phyloP scores from a whole-genome alignment of 2,113 vertebrate genomes.

The Malaclemys terrapin region DNA sequence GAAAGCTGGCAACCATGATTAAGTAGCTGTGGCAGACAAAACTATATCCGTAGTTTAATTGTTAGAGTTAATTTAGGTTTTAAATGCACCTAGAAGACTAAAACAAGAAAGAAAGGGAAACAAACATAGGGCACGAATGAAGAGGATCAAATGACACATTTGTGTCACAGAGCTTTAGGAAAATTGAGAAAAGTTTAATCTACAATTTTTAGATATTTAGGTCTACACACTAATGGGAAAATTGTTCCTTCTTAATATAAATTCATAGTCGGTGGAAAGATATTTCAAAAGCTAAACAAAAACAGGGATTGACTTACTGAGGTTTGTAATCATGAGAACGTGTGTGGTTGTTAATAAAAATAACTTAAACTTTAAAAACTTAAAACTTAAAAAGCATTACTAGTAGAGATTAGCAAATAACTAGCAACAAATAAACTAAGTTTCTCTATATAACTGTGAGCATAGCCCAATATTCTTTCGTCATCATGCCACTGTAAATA shows the following conservation, averaged over 20 bases:
- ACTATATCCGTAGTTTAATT: neutral
- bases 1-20: neutral
- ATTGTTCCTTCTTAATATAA: neutral
- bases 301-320: rapidly evolving
- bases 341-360: neutral
- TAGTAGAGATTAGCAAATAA: neutral
- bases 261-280: neutral
- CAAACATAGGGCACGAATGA: neutral
- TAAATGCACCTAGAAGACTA: neutral
- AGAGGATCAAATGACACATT: neutral
- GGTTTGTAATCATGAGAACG: neutral
- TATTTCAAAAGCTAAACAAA: neutral
- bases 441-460: neutral
- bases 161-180: neutral
- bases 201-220: neutral
- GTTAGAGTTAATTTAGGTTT: neutral
- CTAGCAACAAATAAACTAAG: neutral
- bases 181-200: neutral
- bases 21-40: neutral
- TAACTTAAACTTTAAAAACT: neutral
- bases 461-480: neutral
- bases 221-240: neutral
- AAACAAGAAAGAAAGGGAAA: neutral
- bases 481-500: neutral
- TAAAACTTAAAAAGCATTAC: neutral